Conservation (phyloP, 2,888 invertebrate species). For the Alcis repandata region DNA sequence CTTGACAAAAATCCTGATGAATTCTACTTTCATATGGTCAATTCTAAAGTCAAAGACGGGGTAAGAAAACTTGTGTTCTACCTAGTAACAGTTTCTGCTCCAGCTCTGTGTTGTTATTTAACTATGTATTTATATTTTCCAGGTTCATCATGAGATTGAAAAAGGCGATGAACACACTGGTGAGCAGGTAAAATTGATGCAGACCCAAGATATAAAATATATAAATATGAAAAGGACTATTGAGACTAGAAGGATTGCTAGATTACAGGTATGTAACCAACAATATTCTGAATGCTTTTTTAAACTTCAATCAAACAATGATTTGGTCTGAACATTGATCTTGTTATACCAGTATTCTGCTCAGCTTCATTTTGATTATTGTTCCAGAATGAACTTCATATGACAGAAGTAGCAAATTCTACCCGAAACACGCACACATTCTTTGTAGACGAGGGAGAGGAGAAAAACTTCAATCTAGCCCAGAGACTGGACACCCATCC, state of each 20-base stretch:
- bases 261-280: conserved; percentile 67
- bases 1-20: conserved; percentile 98
- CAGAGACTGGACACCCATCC: conserved; percentile 92
- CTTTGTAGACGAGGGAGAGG: conserved; percentile 89
- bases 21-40: conserved; percentile 99
- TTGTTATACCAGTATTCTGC: too few relatives aligned
- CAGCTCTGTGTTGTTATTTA: background rate
- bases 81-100: background rate
- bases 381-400: conserved; percentile 92
- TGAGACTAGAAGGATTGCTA: conserved; percentile 90
- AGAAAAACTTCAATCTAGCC: conserved; percentile 89
- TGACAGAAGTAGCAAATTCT: conserved; percentile 91
- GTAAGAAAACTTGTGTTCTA: conserved; percentile 59
- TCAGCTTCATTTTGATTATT: background rate
- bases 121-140: conserved; percentile 2
- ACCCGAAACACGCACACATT: conserved; percentile 92
- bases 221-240: conserved; percentile 94
- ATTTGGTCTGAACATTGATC: too few relatives aligned
- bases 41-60: conserved; percentile 90
- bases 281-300: too few relatives aligned
- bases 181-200: conserved; percentile 95
- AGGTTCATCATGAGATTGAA: conserved; percentile 89
- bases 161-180: conserved; percentile 92
- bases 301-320: too few relatives aligned
- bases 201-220: conserved; percentile 96